Evolutionary conservation across 2,113 vertebrate species (phyloP).

Genomic region (Rattus norvegicus): DNA sequence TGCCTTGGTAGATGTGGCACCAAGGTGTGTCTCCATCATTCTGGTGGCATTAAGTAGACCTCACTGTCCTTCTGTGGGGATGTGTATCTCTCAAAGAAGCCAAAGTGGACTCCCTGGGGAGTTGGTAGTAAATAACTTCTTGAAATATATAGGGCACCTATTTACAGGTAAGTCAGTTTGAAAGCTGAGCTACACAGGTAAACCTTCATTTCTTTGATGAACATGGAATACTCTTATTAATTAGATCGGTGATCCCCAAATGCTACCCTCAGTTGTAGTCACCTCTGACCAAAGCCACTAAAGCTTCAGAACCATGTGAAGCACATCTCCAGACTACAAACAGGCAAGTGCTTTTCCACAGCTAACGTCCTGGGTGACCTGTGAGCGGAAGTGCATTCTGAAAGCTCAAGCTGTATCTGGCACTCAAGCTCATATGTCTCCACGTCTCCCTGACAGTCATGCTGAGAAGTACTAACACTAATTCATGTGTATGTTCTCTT

Average conservation of each 20-base stretch:
- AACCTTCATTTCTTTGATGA: neutral
- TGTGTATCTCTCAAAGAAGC: neutral
- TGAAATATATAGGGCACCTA: neutral
- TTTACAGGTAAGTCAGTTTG: neutral
- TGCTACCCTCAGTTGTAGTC: neutral
- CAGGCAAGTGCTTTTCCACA: neutral
- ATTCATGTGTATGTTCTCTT: neutral
- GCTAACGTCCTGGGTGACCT: neutral
- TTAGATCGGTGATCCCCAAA: neutral
- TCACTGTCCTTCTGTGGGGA: neutral
- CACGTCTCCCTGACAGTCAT: neutral
- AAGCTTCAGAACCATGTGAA: slow-evolving; percentile 24
- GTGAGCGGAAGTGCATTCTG: neutral
- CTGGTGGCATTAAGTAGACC: neutral
- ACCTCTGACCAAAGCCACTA: neutral
- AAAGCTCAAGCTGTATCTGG: neutral
- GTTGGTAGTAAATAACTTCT: neutral
- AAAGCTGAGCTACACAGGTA: neutral
- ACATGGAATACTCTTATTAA: neutral
- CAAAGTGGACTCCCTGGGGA: neutral
- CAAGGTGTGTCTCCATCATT: neutral
- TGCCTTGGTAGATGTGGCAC: neutral
- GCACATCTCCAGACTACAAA: neutral
- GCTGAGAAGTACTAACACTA: neutral
- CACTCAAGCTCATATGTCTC: neutral